These are phyloP conservation scores for Acholoe squamosa DNA, from an alignment of 2,888 invertebrate genomes.

Conservation along the genomic window DNA sequence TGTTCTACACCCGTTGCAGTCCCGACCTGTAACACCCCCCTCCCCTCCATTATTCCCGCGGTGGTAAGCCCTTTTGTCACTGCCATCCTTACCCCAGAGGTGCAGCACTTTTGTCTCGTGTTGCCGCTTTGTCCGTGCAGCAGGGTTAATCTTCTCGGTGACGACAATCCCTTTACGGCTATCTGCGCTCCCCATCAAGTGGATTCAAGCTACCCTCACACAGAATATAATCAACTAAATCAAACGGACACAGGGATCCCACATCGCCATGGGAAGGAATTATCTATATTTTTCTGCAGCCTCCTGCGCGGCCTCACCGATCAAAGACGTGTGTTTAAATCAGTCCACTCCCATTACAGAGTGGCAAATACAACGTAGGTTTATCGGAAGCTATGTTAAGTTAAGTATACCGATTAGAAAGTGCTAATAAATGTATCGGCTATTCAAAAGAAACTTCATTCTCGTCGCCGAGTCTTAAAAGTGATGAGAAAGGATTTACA, in stretches of 20 bases:
- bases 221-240: constrained; percentile 41
- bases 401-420: too few relatives aligned
- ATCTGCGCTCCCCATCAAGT: not conserved
- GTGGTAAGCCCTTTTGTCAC: not conserved
- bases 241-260: constrained; percentile 23
- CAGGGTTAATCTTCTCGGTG: constrained; percentile 41
- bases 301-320: not conserved
- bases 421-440: too few relatives aligned
- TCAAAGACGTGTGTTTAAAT: constrained; percentile 35
- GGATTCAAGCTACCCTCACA: constrained; percentile 19
- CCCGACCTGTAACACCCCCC: too few relatives aligned
- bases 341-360: not conserved
- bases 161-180: constrained; percentile 43
- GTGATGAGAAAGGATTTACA: too few relatives aligned
- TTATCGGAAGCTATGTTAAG: too few relatives aligned
- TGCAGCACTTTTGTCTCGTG: not conserved
- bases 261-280: not conserved
- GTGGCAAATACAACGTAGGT: not conserved
- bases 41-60: too few relatives aligned
- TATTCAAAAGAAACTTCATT: too few relatives aligned
- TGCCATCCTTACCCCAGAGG: not conserved
- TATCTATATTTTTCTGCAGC: not conserved
- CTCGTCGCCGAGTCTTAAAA: too few relatives aligned
- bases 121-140: not conserved
- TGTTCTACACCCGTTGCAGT: too few relatives aligned